Evolutionary conservation across 2,888 invertebrate species (phyloP).

Genomic region (Stegophylla sp.): DNA sequence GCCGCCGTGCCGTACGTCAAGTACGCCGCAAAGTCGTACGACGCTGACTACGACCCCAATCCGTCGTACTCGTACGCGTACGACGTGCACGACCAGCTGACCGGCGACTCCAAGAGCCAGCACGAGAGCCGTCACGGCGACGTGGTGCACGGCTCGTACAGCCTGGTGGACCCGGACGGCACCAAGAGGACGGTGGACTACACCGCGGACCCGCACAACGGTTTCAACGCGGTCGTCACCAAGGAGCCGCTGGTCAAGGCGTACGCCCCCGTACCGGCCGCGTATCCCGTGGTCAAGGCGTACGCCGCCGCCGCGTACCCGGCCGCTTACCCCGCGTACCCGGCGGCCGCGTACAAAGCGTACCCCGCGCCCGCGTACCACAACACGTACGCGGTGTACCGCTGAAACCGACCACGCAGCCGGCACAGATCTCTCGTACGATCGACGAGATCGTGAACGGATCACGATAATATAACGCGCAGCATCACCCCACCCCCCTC

Average conservation of each 20-base stretch:
- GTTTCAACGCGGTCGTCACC: slow-evolving; percentile 63
- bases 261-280: slow-evolving; percentile 56
- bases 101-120: slow-evolving; percentile 63
- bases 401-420: background rate
- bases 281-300: slow-evolving; percentile 45
- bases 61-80: slow-evolving; percentile 62
- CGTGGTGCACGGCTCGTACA: slow-evolving; percentile 62
- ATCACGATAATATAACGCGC: no score
- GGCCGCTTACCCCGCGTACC: slow-evolving; percentile 9
- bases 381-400: slow-evolving; percentile 33
- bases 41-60: slow-evolving; percentile 62
- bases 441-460: no score
- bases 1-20: slow-evolving; percentile 60
- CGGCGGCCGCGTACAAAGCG: slow-evolving; percentile 6
- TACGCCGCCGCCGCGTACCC: slow-evolving; percentile 27
- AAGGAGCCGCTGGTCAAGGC: slow-evolving; percentile 61
- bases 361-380: slow-evolving; percentile 24
- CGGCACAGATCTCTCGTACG: background rate
- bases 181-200: slow-evolving; percentile 62
- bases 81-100: slow-evolving; percentile 62
- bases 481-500: background rate
- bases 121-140: slow-evolving; percentile 62
- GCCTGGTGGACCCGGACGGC: slow-evolving; percentile 62
- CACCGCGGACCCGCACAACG: slow-evolving; percentile 63
- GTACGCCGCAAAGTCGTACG: slow-evolving; percentile 64